Evolutionary conservation across 2,888 invertebrate genomes (phyloP).

Genomic region (Siphonodentalium dalli): DNA sequence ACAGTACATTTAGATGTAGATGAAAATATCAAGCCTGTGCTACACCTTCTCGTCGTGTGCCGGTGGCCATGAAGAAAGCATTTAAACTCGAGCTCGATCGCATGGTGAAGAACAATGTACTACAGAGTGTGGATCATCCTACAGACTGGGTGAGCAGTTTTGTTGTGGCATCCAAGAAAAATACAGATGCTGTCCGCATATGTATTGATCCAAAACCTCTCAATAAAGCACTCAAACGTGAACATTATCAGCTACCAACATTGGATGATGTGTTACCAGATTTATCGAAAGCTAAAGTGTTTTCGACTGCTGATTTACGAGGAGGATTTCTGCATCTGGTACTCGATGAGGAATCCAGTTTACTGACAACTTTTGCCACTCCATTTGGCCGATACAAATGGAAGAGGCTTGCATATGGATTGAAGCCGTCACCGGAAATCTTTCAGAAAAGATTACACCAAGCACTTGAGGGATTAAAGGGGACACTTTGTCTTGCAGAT

Average conservation of each 20-base stretch:
- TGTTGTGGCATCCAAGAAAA: constrained; percentile 10
- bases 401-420: constrained; percentile 22
- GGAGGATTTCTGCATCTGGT: constrained; percentile 17
- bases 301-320: constrained; percentile 13
- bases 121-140: constrained; percentile 13
- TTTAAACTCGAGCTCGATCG: constrained; percentile 6
- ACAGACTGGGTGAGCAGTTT: constrained; percentile 11
- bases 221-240: constrained; percentile 9
- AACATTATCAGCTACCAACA: constrained; percentile 6
- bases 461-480: constrained; percentile 20
- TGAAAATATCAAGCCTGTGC: background rate
- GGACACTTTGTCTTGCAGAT: constrained; percentile 23
- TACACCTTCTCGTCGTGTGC: constrained; percentile 6
- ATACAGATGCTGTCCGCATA: constrained; percentile 5
- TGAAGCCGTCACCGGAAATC: constrained; percentile 15
- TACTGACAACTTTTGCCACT: constrained; percentile 17
- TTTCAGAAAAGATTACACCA: constrained; percentile 21
- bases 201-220: constrained; percentile 19
- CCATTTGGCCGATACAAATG: constrained; percentile 14
- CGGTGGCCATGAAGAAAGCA: constrained; percentile 4
- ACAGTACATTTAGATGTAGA: constrained; percentile 3
- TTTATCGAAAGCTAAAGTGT: constrained; percentile 10
- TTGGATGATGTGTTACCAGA: constrained; percentile 15
- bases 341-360: constrained; percentile 15
- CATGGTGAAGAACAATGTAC: constrained; percentile 1